These are phyloP conservation scores for Ornithorhynchus anatinus DNA, from an alignment of 2,113 vertebrate genomes.

Conservation along the genomic window DNA sequence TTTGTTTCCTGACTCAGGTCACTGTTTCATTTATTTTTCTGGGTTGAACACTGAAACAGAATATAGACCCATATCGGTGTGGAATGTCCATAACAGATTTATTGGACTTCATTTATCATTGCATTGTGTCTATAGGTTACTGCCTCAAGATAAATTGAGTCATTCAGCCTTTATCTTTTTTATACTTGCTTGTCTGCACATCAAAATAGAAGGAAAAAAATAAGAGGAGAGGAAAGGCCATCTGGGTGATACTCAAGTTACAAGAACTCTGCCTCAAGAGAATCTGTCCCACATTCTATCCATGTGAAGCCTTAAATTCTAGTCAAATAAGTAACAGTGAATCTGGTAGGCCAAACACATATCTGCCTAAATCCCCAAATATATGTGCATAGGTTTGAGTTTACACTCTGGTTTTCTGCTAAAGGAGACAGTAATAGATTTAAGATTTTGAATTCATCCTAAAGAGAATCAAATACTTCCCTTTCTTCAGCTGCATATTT, in stretches of 20 bases:
- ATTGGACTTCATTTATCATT: slow-evolving; percentile 30
- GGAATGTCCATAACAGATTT: slow-evolving; percentile 31
- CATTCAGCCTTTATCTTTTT: slow-evolving; percentile 33
- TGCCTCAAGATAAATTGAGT: slow-evolving; percentile 40
- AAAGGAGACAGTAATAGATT: not conserved
- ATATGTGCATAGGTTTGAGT: not conserved
- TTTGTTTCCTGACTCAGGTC: not conserved
- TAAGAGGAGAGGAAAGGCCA: not conserved
- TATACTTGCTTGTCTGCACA: slow-evolving; percentile 25
- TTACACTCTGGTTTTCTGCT: not conserved
- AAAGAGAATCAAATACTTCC: not conserved
- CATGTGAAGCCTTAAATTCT: slow-evolving; percentile 1
- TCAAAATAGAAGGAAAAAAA: slow-evolving; percentile 12
- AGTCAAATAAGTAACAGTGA: not conserved
- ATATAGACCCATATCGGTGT: not conserved
- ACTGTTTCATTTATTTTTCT: not conserved
- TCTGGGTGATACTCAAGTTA: slow-evolving; percentile 13
- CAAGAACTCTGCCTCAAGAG: not conserved
- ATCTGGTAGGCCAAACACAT: not conserved
- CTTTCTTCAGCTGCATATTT: slow-evolving; percentile 16
- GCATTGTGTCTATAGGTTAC: slow-evolving; percentile 1
- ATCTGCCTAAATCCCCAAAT: not conserved
- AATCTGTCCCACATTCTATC: not conserved
- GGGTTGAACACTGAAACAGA: not conserved
- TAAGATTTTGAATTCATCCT: slow-evolving; percentile 10